phyloP scores from a whole-genome alignment of 2,797 vertebrate species.

The Sebastolobus alascanus region DNA sequence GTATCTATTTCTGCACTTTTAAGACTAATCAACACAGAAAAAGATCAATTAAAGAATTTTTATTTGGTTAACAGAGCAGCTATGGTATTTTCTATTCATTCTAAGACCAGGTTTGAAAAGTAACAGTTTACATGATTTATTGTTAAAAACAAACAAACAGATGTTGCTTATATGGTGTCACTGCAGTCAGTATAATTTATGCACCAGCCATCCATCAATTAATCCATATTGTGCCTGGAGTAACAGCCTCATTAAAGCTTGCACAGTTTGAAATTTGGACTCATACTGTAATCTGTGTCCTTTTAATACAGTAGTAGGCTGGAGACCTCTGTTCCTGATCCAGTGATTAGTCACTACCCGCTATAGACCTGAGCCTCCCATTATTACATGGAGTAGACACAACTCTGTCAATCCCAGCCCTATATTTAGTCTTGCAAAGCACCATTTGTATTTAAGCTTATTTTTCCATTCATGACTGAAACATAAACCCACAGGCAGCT shows the following conservation, averaged over 20 bases:
- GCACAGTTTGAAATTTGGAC: background rate
- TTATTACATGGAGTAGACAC: conserved; percentile 29
- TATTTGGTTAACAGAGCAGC: background rate
- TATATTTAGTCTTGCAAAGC: background rate
- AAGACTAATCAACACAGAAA: background rate
- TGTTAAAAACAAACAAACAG: background rate
- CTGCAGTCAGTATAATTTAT: background rate
- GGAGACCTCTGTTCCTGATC: conserved; percentile 20
- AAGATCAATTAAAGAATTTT: too few relatives aligned
- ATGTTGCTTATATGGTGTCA: background rate
- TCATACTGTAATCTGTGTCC: background rate
- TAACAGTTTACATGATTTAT: background rate
- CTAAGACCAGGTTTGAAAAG: background rate
- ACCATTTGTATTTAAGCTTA: background rate
- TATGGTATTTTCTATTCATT: background rate
- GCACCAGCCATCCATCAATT: background rate
- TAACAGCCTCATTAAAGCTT: background rate
- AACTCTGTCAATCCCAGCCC: conserved; percentile 4
- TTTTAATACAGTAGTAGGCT: background rate
- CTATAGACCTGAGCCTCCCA: conserved; percentile 28
- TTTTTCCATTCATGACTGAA: background rate
- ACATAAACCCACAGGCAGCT: background rate
- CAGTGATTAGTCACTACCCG: conserved; percentile 58
- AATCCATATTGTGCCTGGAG: background rate
- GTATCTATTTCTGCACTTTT: background rate